Percentiles rank a stretch among this genome's conserved stretches.
Evolutionary conservation across 2,797 vertebrate genomes (phyloP).

Genomic region (Eupleurogrammus muticus): DNA sequence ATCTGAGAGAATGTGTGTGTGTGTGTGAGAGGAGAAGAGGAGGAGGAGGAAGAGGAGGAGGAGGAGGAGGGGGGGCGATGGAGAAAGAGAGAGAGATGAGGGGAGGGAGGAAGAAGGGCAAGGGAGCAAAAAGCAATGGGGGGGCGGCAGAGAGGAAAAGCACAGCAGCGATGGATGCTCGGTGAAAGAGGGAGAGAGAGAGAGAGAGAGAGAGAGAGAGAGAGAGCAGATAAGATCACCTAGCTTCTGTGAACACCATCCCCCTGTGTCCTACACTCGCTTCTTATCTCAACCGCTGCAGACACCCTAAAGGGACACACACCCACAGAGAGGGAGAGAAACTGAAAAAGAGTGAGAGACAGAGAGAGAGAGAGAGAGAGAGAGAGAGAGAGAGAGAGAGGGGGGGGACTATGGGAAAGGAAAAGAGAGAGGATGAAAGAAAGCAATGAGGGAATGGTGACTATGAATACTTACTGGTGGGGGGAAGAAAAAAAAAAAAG

Average conservation of each 20-base stretch:
- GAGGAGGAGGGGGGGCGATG: background rate
- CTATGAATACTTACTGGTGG: slow-evolving; percentile 64
- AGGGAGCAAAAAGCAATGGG: slow-evolving; percentile 52
- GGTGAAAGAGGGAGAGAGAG: slow-evolving; percentile 52
- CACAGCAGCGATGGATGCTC: slow-evolving; percentile 61
- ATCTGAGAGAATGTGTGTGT: slow-evolving; percentile 69
- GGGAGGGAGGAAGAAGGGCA: slow-evolving; percentile 46
- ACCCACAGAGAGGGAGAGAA: slow-evolving; percentile 70
- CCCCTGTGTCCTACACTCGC: slow-evolving; percentile 85
- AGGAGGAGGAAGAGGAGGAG: background rate
- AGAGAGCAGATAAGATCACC: slow-evolving; percentile 82
- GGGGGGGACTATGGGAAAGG: slow-evolving; percentile 41
- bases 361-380: slow-evolving; percentile 11
- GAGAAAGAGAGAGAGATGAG: slow-evolving; percentile 20
- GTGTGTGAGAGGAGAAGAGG: slow-evolving; percentile 16
- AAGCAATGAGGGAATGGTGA: slow-evolving; percentile 65
- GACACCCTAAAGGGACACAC: slow-evolving; percentile 85
- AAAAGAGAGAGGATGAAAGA: slow-evolving; percentile 72
- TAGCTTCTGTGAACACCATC: slow-evolving; percentile 87
- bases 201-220: slow-evolving; percentile 52
- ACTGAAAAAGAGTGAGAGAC: slow-evolving; percentile 26
- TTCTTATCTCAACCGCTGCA: slow-evolving; percentile 85
- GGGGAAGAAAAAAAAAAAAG: slow-evolving; percentile 66
- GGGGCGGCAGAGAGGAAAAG: slow-evolving; percentile 60
- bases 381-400: slow-evolving; percentile 30